These are phyloP conservation scores for Pseudomyrmex flavicornis DNA, from an alignment of 1,140 invertebrate genomes.

Conservation along the genomic window DNA sequence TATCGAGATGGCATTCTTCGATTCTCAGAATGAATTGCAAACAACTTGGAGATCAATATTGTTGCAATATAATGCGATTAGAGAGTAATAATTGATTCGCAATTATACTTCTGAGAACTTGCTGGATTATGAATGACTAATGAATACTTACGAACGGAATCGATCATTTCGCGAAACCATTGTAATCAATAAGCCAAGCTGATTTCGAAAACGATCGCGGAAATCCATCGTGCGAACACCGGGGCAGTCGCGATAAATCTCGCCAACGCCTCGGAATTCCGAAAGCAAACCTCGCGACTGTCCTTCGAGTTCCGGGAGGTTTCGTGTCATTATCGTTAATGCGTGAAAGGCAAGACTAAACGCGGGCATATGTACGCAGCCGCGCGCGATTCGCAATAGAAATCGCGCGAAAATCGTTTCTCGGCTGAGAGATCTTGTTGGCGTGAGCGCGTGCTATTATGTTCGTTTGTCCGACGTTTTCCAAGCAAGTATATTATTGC, in stretches of 20 bases:
- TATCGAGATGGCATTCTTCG: conserved; percentile 1
- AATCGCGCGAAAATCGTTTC: conserved; percentile 54
- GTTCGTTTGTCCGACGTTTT: conserved; percentile 51
- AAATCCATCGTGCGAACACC: conserved; percentile 64
- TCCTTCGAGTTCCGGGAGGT: conserved; percentile 62
- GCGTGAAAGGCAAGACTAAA: conserved; percentile 68
- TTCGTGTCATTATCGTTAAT: conserved; percentile 72
- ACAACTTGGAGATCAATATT: conserved; percentile 7
- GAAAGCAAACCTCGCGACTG: conserved; percentile 59
- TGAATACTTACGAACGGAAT: conserved; percentile 14
- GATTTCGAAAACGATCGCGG: conserved; percentile 49
- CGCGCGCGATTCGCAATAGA: conserved; percentile 44
- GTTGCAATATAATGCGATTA: conserved; percentile 16
- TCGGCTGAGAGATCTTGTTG: conserved; percentile 46
- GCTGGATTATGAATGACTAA: conserved; percentile 15
- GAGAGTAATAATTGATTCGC: conserved; percentile 10
- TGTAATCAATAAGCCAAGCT: conserved; percentile 1
- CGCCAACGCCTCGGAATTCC: conserved; percentile 69
- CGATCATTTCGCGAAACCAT: conserved; percentile 37
- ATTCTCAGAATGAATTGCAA: conserved; percentile 1
- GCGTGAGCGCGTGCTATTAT: conserved; percentile 48
- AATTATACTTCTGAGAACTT: background rate
- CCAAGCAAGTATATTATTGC: conserved; percentile 41
- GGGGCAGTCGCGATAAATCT: conserved; percentile 66
- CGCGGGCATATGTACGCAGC: conserved; percentile 48